Percentiles rank a stretch among this genome's conserved stretches.
These are phyloP conservation scores for Folsomia candida DNA, from an alignment of 2,888 invertebrate genomes.

Conservation along the genomic window DNA sequence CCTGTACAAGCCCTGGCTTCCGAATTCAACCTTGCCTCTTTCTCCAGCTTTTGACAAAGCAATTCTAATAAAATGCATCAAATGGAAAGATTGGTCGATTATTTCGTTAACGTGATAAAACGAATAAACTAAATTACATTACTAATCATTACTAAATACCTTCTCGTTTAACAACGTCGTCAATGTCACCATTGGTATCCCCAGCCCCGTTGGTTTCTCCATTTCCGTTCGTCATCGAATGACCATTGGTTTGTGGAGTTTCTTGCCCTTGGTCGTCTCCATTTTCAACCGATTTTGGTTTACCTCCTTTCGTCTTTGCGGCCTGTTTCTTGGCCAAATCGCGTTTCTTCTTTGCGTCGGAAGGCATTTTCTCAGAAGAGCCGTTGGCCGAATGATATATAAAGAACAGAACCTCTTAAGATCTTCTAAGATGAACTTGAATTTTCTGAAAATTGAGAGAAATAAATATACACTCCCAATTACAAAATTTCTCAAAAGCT, in stretches of 20 bases:
- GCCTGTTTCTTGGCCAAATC: constrained; percentile 97
- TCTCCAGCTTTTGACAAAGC: constrained; percentile 80
- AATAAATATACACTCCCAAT: no score
- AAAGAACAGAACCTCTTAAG: no score
- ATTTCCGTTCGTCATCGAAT: constrained; percentile 41
- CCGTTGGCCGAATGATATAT: not conserved
- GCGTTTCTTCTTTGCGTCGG: constrained; percentile 96
- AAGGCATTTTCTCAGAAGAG: constrained; percentile 72
- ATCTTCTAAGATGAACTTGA: no score
- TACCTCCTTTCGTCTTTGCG: constrained; percentile 61
- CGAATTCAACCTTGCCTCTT: constrained; percentile 87
- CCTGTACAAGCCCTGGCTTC: constrained; percentile 93
- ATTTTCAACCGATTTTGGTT: constrained; percentile 56
- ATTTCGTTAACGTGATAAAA: no score
- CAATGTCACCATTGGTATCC: constrained; percentile 38
- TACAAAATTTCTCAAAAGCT: no score
- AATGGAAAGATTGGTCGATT: no score
- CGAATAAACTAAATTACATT: no score
- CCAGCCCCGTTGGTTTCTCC: constrained; percentile 16
- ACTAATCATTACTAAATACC: constrained; percentile 57
- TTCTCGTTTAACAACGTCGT: constrained; percentile 66
- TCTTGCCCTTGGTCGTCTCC: constrained; percentile 53
- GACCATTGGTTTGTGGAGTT: constrained; percentile 54
- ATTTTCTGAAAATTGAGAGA: no score
- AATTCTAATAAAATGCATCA: constrained; percentile 67